Percentiles rank a stretch among this genome's conserved stretches.
These are phyloP conservation scores for Panurus biarmicus DNA, from an alignment of 2,113 vertebrate genomes.

Conservation along the genomic window DNA sequence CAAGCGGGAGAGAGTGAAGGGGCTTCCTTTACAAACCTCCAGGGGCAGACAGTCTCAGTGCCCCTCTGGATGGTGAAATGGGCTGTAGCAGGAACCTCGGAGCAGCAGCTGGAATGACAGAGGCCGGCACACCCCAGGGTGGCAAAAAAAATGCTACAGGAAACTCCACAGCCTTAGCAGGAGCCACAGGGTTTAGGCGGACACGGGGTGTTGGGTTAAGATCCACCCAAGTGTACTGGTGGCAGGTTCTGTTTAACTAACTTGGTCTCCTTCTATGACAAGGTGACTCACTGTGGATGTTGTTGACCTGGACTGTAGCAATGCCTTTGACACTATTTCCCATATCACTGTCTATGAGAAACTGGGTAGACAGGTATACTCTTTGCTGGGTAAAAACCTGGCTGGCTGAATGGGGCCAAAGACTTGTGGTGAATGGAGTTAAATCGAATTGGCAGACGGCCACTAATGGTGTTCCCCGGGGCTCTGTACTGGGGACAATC, in stretches of 20 bases:
- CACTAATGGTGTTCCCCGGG: background rate
- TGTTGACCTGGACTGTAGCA: background rate
- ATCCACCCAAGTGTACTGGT: background rate
- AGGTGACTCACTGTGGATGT: background rate
- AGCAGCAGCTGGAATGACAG: background rate
- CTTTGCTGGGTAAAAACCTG: background rate
- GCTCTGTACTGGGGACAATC: background rate
- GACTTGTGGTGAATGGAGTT: background rate
- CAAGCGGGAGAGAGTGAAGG: background rate
- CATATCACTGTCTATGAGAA: background rate
- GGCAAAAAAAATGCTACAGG: background rate
- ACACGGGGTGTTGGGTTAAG: background rate
- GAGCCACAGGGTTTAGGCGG: rapidly evolving
- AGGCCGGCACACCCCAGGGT: background rate
- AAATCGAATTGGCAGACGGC: background rate
- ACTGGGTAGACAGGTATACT: background rate
- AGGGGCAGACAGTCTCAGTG: background rate
- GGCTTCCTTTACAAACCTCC: background rate
- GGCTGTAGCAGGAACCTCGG: background rate
- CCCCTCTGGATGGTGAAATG: background rate
- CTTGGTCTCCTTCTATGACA: background rate
- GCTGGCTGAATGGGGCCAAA: background rate
- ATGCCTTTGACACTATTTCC: background rate
- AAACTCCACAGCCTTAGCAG: background rate
- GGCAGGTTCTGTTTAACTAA: background rate